Percentiles rank a stretch among this genome's conserved stretches.
Conservation (phyloP, 2,888 invertebrate genomes). For the Agrochola macilenta region DNA sequence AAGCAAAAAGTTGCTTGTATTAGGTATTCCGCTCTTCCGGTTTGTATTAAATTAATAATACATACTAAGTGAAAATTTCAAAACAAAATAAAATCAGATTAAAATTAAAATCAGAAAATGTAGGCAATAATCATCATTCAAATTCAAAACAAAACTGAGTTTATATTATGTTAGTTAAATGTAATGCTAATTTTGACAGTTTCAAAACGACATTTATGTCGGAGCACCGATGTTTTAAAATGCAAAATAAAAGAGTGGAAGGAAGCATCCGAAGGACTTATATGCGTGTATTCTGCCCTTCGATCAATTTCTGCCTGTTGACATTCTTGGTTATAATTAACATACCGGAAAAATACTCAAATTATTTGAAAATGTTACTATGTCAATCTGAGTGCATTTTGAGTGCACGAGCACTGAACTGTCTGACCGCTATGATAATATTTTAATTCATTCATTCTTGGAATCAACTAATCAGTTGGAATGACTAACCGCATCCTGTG, state of each 20-base stretch:
- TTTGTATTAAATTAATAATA: too few relatives aligned
- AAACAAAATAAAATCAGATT: too few relatives aligned
- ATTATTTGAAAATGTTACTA: slow-evolving; percentile 4
- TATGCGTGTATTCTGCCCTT: too few relatives aligned
- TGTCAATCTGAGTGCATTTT: slow-evolving; percentile 20
- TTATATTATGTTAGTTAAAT: too few relatives aligned
- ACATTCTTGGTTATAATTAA: not conserved
- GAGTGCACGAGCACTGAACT: slow-evolving; percentile 48
- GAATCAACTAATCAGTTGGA: slow-evolving; percentile 20
- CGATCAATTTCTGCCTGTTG: too few relatives aligned
- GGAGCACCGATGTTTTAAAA: not conserved
- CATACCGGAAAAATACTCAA: not conserved
- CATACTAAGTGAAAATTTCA: too few relatives aligned
- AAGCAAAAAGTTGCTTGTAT: too few relatives aligned
- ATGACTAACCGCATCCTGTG: slow-evolving; percentile 47
- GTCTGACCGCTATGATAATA: not conserved
- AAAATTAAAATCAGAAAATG: too few relatives aligned
- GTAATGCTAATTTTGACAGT: not conserved
- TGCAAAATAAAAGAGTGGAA: not conserved
- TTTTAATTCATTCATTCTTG: slow-evolving; percentile 28
- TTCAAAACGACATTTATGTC: not conserved
- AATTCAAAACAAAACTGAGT: not conserved
- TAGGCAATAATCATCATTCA: not conserved
- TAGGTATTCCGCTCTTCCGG: too few relatives aligned
- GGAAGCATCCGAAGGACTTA: not conserved